Percentiles rank a stretch among this genome's conserved stretches.
These are phyloP conservation scores for Cerastoderma edule DNA, from an alignment of 2,888 invertebrate species.

Conservation along the genomic window DNA sequence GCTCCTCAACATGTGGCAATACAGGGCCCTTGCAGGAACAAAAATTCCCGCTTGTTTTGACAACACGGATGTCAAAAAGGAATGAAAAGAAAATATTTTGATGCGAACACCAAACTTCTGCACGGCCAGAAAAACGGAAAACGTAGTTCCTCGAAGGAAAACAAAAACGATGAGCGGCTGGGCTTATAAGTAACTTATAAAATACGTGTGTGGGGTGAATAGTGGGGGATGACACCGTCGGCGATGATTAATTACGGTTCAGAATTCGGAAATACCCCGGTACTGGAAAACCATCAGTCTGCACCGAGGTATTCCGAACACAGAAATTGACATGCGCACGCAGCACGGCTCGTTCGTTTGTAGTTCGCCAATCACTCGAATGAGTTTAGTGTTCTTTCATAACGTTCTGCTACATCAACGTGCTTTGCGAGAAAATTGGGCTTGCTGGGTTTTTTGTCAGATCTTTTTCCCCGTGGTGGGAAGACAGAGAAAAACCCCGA, in stretches of 20 bases:
- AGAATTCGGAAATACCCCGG: too few species aligned
- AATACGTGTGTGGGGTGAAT: constrained; percentile 10
- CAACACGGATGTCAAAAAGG: constrained; percentile 60
- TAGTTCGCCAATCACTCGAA: constrained; percentile 8
- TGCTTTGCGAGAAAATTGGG: too few species aligned
- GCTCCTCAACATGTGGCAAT: not conserved
- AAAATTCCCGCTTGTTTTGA: constrained; percentile 52
- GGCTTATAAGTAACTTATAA: constrained; percentile 23
- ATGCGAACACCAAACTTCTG: constrained; percentile 59
- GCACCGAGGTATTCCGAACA: constrained; percentile 12
- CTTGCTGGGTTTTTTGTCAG: too few species aligned
- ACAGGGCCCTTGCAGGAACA: constrained; percentile 16
- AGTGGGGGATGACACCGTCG: constrained; percentile 6
- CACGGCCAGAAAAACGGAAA: constrained; percentile 6
- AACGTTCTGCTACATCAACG: constrained; percentile 12
- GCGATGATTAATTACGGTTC: constrained; percentile 16
- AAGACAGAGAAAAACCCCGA: too few species aligned
- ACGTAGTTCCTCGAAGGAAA: not conserved
- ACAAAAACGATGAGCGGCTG: constrained; percentile 2
- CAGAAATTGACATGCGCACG: constrained; percentile 16
- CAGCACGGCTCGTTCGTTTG: constrained; percentile 18
- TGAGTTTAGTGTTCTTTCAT: constrained; percentile 18
- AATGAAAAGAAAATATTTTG: constrained; percentile 66
- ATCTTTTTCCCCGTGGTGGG: too few species aligned
- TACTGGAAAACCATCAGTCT: constrained; percentile 17